phyloP scores from a whole-genome alignment of 2,888 invertebrate species.

The Silvanus unidentatus region DNA sequence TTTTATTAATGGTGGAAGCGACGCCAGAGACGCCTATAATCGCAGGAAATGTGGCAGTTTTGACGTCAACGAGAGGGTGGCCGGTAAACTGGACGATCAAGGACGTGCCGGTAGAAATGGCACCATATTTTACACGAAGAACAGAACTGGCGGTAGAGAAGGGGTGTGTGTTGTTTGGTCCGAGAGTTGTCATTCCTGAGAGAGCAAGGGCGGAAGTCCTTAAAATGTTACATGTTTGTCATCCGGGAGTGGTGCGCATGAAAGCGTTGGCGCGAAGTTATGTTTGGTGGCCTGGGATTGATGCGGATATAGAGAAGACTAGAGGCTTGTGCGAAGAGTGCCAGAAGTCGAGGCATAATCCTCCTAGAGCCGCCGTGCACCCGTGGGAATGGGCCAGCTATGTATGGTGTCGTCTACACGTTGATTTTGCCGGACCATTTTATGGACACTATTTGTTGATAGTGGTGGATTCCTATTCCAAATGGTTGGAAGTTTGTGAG shows the following conservation, averaged over 20 bases:
- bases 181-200: conserved; percentile 9
- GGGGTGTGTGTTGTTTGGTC: conserved; percentile 5
- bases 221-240: conserved; percentile 7
- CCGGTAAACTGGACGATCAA: neutral
- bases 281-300: conserved; percentile 12
- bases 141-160: conserved; percentile 8
- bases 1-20: neutral
- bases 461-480: conserved; percentile 6
- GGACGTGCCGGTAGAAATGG: neutral
- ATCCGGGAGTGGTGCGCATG: conserved; percentile 10
- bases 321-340: conserved; percentile 4
- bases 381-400: conserved; percentile 7
- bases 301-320: conserved; percentile 5
- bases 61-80: neutral
- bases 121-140: neutral
- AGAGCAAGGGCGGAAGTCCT: conserved; percentile 4
- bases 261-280: conserved; percentile 7
- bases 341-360: conserved; percentile 5
- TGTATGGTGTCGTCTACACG: conserved; percentile 9
- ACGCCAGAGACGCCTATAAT: neutral
- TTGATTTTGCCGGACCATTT: conserved; percentile 9
- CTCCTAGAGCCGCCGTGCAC: conserved; percentile 5
- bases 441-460: conserved; percentile 4
- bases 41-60: neutral
- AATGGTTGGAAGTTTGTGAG: conserved; percentile 14